Evolutionary conservation across 1,140 invertebrate genomes (phyloP).

Genomic region (Eupristina koningsbergeri): DNA sequence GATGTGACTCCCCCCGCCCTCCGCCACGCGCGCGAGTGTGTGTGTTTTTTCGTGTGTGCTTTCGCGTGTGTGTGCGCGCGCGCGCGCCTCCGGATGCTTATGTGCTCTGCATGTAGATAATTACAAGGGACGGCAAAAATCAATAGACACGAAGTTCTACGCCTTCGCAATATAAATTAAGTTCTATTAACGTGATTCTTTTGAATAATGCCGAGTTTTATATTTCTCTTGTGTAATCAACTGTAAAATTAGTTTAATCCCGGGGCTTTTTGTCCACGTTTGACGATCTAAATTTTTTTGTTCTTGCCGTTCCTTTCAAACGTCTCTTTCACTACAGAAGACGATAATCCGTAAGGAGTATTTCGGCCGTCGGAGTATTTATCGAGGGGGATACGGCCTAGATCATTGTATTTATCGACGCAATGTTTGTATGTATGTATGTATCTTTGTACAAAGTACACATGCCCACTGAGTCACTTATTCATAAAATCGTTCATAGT

Average conservation of each 20-base stretch:
- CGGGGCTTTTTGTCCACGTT: conserved; percentile 9
- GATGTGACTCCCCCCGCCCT: too few relatives aligned
- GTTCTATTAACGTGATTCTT: conserved; percentile 51
- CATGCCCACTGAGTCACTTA: conserved; percentile 26
- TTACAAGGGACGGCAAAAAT: conserved; percentile 51
- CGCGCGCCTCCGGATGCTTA: conserved; percentile 22
- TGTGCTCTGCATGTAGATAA: conserved; percentile 51
- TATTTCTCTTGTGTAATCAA: conserved; percentile 37
- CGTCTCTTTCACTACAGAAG: not conserved
- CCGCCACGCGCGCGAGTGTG: too few relatives aligned
- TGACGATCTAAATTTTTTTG: not conserved
- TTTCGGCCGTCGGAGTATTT: not conserved
- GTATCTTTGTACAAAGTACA: conserved; percentile 18
- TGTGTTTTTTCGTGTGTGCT: too few relatives aligned
- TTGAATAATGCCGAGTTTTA: conserved; percentile 45
- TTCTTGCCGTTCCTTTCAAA: not conserved
- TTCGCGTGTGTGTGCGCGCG: not conserved
- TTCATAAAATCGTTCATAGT: not conserved
- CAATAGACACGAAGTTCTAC: conserved; percentile 44
- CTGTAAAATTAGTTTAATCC: conserved; percentile 42
- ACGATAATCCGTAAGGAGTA: conserved; percentile 16
- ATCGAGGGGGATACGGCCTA: not conserved
- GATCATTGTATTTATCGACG: conserved; percentile 29
- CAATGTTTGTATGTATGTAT: not conserved
- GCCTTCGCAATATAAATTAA: conserved; percentile 51